Percentiles rank a stretch among this genome's conserved stretches.
These are phyloP conservation scores for Sycophila sp. DNA, from an alignment of 1,140 invertebrate genomes.

Conservation along the genomic window DNA sequence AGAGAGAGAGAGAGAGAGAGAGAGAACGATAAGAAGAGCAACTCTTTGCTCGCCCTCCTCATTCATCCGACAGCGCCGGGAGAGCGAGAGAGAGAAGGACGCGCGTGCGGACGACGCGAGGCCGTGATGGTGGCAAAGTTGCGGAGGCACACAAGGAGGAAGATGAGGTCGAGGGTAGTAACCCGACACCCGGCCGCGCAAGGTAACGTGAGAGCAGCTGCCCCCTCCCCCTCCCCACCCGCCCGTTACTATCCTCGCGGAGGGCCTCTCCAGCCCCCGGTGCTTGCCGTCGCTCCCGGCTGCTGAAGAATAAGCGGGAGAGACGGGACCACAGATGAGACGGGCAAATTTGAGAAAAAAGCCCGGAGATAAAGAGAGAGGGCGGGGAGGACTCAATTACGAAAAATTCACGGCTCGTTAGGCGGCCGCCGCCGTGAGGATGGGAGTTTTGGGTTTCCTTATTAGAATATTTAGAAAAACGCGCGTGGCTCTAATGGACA, in stretches of 20 bases:
- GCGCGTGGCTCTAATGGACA: constrained; percentile 3
- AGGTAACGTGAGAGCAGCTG: constrained; percentile 47
- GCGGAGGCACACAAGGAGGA: constrained; percentile 27
- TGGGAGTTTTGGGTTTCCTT: constrained; percentile 29
- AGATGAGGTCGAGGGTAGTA: constrained; percentile 42
- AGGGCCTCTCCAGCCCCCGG: constrained; percentile 50
- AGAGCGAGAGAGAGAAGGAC: background rate
- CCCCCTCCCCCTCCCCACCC: constrained; percentile 45
- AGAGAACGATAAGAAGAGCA: constrained; percentile 1
- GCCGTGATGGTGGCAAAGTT: constrained; percentile 30
- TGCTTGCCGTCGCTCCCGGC: constrained; percentile 45
- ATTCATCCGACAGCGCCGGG: constrained; percentile 1
- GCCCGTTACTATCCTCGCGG: constrained; percentile 58
- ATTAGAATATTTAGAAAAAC: constrained; percentile 28
- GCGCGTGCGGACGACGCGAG: background rate
- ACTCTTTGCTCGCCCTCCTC: constrained; percentile 4
- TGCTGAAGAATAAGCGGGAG: background rate
- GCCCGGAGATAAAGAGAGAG: background rate
- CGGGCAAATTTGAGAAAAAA: constrained; percentile 35
- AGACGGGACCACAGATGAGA: background rate
- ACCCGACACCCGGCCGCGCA: constrained; percentile 34
- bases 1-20: background rate
- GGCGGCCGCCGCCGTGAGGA: too few species aligned
- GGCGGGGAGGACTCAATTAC: constrained; percentile 33
- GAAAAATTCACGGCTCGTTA: constrained; percentile 40